Percentiles rank a stretch among this genome's conserved stretches.
phyloP scores from a whole-genome alignment of 2,797 vertebrate species.

The Psittacula derbiana region DNA sequence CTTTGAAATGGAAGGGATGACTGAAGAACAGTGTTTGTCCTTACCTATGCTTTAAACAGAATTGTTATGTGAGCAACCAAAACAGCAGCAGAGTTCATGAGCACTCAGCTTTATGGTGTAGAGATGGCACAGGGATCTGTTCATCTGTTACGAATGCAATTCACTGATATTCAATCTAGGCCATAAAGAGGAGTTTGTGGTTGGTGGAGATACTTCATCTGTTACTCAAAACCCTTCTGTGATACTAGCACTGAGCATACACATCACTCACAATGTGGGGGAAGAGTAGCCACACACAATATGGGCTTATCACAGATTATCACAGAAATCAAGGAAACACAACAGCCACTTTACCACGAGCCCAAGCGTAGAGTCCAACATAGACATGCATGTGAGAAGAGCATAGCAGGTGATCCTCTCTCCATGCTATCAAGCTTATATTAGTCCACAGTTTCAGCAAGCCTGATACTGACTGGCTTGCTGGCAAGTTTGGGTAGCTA shows the following conservation, averaged over 20 bases:
- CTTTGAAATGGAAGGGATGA: not conserved
- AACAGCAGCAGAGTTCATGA: not conserved
- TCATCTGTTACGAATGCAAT: not conserved
- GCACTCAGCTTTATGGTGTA: not conserved
- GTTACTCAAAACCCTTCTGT: not conserved
- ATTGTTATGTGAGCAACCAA: not conserved
- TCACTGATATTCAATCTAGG: not conserved
- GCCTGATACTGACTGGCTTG: not conserved
- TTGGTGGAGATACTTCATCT: not conserved
- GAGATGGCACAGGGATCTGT: not conserved
- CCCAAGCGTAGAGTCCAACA: not conserved
- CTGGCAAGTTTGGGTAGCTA: not conserved
- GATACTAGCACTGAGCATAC: not conserved
- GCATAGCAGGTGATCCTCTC: not conserved
- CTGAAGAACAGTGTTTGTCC: not conserved
- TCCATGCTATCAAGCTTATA: not conserved
- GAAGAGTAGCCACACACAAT: accelerated
- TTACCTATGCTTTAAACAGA: not conserved
- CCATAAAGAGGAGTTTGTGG: not conserved
- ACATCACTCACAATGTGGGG: accelerated
- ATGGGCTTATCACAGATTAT: not conserved
- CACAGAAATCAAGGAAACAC: not conserved
- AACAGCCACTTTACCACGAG: not conserved
- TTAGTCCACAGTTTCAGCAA: not conserved
- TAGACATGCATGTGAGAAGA: not conserved